Base-by-base conservation (phyloP, 2,797 vertebrate species). In the Phoeniculus purpureus region DNA sequence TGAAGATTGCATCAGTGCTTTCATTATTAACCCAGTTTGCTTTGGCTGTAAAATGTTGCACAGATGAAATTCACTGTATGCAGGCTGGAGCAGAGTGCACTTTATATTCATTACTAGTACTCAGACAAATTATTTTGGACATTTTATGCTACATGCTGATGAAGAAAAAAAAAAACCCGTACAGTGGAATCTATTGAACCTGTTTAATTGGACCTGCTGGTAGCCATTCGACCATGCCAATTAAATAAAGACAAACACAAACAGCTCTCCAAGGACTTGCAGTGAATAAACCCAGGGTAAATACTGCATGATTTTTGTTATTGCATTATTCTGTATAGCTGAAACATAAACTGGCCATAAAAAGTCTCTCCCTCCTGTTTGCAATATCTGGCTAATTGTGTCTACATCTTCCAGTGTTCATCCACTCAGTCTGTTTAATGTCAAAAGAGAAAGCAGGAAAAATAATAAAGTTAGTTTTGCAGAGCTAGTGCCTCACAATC, bases 191-290 rank as follows among this genome's bases (percentile, higher is more conserved):
- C 92, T 93, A 86, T 56, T 92, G 92, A 93, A 81, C 82, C 93
- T 75, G 65, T 56, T 92, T 95, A 96, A 95, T 89, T 90, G 90
- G 84, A 85, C 61, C 66, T 89, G 79, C 76, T 96, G 90, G 76
- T 95, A 79, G 86, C 81, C 79, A 81, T 88, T 81, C 0, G 7
- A 81, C 90, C 81, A 79, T 61, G 73, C 73, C 93, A 93, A 94
- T 96, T 94, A 96, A 93, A 93, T 92, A 86, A 93, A 95, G 90
- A 78, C 84, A 96, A 90, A 94, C 90, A 96, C 87, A 93, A 90
- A 73, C 79, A 92, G 31, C 23, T 94, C 94, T 75, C 90, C 72
- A 40, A 93, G 86, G 94, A 89, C 52, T 90, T 70, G 62, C 50
- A 87, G 66, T 56, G 81, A 94, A 95, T 83, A 94, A 90, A 89